These are phyloP conservation scores for Corydoras sp. DNA, from an alignment of 2,113 vertebrate species.

Conservation along the genomic window DNA sequence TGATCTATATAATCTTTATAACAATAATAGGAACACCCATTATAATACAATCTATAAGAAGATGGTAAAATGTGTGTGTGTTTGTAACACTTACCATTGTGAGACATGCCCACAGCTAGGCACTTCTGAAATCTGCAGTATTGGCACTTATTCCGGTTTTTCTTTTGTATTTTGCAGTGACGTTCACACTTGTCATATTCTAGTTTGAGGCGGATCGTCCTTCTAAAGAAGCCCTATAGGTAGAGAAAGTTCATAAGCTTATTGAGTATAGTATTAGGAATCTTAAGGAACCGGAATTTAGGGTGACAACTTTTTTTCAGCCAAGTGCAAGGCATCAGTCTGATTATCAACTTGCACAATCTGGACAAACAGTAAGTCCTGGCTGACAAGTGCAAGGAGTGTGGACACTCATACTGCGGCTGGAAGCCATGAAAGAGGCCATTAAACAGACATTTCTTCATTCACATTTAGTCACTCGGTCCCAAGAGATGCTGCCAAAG, in stretches of 20 bases:
- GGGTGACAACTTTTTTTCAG: no score
- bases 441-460: slow-evolving; percentile 38
- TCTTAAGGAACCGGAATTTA: no score
- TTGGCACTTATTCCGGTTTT: slow-evolving; percentile 98
- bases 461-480: slow-evolving; percentile 34
- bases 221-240: slow-evolving; percentile 84
- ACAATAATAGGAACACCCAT: no score
- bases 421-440: not conserved
- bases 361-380: slow-evolving; percentile 38
- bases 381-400: slow-evolving; percentile 15
- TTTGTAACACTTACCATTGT: slow-evolving; percentile 80
- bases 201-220: slow-evolving; percentile 91
- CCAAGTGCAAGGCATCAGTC: not conserved
- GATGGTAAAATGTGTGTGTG: not conserved
- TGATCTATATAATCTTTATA: no score
- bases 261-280: not conserved
- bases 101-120: slow-evolving; percentile 96
- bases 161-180: slow-evolving; percentile 95
- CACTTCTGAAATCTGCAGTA: slow-evolving; percentile 98
- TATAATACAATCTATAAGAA: no score
- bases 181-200: slow-evolving; percentile 87
- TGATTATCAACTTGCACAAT: slow-evolving; percentile 37
- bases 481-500: slow-evolving; percentile 18
- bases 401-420: slow-evolving; percentile 19
- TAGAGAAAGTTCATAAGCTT: slow-evolving; percentile 1